phyloP scores from a whole-genome alignment of 35 echinoderm and acorn worm genomes.

The Strongylocentrotus purpuratus region DNA sequence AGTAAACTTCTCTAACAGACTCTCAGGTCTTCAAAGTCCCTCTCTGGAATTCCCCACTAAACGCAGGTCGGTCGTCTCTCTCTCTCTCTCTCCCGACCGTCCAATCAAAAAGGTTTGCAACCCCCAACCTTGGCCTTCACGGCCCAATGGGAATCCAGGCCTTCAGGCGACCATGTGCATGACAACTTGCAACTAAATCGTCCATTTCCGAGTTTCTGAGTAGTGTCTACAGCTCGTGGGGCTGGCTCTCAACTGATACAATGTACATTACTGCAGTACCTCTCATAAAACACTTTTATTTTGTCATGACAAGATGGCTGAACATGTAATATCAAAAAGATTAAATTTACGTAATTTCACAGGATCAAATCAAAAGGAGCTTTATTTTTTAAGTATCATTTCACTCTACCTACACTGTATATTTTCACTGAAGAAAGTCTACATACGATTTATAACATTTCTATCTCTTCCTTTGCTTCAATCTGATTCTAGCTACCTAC shows the following conservation, averaged over 20 bases:
- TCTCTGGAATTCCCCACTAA: neutral
- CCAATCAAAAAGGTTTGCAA: neutral
- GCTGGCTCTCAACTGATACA: neutral
- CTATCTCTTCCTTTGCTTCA: too few species aligned
- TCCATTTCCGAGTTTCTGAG: conserved; percentile 44
- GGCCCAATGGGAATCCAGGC: conserved; percentile 22
- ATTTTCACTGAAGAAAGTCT: too few species aligned
- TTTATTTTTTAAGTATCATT: too few species aligned
- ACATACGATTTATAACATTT: too few species aligned
- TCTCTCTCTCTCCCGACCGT: neutral
- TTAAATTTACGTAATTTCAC: too few species aligned
- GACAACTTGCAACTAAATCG: conserved; percentile 35
- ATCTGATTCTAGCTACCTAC: too few species aligned
- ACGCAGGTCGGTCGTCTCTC: neutral
- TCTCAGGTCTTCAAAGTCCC: neutral
- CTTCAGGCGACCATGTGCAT: neutral
- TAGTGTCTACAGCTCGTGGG: neutral
- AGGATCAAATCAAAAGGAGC: too few species aligned
- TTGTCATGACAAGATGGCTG: too few species aligned
- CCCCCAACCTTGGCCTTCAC: neutral
- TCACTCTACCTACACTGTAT: too few species aligned
- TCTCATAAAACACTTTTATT: neutral
- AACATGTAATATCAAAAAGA: too few species aligned
- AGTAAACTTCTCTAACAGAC: neutral
- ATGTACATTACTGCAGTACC: neutral